Percentiles rank a stretch among this genome's conserved stretches.
phyloP scores from a whole-genome alignment of 2,888 invertebrate genomes.

The Caenorhabditis plicata region DNA sequence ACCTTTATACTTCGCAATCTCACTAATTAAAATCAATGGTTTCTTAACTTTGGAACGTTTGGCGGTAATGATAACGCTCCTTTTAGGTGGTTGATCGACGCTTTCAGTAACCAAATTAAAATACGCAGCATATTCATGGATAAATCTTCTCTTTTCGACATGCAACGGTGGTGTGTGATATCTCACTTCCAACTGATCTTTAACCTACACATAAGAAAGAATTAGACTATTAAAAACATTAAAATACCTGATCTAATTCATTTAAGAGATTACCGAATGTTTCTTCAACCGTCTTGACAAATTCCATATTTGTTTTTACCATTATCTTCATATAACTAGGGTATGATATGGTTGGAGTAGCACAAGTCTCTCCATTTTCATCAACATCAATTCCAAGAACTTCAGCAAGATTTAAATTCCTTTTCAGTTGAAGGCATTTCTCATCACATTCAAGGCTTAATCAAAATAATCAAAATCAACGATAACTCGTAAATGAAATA shows the following conservation, averaged over 20 bases:
- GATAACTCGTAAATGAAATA: neutral
- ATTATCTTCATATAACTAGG: conserved; percentile 37
- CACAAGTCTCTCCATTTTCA: conserved; percentile 37
- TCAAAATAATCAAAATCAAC: neutral
- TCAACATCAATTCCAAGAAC: conserved; percentile 85
- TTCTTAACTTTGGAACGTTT: conserved; percentile 45
- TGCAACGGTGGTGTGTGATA: conserved; percentile 39
- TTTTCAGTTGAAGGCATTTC: conserved; percentile 83
- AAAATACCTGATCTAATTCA: conserved; percentile 15
- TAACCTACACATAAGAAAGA: conserved; percentile 5
- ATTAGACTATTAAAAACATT: neutral
- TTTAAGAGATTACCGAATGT: conserved; percentile 23
- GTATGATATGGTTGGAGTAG: conserved; percentile 41
- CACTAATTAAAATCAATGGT: conserved; percentile 39
- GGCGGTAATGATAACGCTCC: conserved; percentile 76
- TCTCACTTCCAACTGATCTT: conserved; percentile 9
- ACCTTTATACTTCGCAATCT: conserved; percentile 40
- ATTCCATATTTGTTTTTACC: conserved; percentile 18
- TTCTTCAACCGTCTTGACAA: conserved; percentile 33
- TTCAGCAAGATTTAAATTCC: conserved; percentile 84
- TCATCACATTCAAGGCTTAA: conserved; percentile 85
- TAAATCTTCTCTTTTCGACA: conserved; percentile 68
- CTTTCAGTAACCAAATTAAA: conserved; percentile 91
- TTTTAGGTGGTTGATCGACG: conserved; percentile 90
- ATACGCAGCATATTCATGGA: conserved; percentile 90